Percentiles rank a stretch among this genome's conserved stretches.
phyloP scores from a whole-genome alignment of 1,140 invertebrate species.

The Pteromalus puparum region DNA sequence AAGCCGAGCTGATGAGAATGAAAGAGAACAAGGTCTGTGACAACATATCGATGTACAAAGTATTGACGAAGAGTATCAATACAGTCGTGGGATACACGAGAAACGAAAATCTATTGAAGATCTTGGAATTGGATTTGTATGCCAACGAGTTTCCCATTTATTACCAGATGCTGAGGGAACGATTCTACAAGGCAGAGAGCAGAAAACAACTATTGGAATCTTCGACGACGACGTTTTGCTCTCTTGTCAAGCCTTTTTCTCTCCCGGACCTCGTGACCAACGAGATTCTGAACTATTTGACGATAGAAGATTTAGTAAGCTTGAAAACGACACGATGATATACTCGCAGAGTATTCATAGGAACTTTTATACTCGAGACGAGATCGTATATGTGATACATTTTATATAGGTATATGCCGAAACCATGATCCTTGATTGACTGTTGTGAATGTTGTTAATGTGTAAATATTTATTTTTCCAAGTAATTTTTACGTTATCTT shows the following conservation, averaged over 20 bases:
- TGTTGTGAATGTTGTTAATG: background rate
- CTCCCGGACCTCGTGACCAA: constrained; percentile 4
- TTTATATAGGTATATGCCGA: background rate
- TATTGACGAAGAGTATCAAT: background rate
- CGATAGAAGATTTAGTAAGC: constrained; percentile 20
- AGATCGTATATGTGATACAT: background rate
- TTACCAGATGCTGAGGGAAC: constrained; percentile 3
- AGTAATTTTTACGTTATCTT: background rate
- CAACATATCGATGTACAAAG: constrained; percentile 17
- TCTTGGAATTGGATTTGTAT: background rate
- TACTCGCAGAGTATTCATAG: too few relatives aligned
- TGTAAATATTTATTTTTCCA: background rate
- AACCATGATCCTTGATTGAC: too few relatives aligned
- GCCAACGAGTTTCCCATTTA: constrained; percentile 19
- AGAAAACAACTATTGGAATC: background rate
- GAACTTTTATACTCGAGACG: background rate
- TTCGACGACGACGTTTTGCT: background rate
- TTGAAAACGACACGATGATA: background rate
- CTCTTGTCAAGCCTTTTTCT: background rate
- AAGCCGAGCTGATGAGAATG: constrained; percentile 4
- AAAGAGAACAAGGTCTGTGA: background rate
- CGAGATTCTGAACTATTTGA: constrained; percentile 30
- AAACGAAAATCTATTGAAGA: background rate
- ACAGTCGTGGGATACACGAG: background rate
- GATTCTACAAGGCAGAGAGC: constrained; percentile 10